Conservation (phyloP, 2,888 invertebrate genomes). For the Stegana nigrithorax region DNA sequence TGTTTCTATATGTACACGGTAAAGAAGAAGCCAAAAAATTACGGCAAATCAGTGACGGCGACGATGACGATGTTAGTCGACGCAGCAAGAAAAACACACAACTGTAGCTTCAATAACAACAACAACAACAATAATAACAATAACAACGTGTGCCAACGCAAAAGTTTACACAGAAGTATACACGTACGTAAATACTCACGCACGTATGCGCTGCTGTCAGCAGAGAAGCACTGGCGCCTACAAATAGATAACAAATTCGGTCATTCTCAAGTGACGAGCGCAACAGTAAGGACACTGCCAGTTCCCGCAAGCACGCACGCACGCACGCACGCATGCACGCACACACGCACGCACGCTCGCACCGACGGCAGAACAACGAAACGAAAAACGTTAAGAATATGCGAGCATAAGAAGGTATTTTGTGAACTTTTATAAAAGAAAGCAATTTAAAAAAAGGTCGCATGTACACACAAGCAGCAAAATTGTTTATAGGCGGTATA, state of each 20-base stretch:
- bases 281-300: constrained; percentile 39
- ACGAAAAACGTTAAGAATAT: background rate
- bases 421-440: background rate
- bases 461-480: background rate
- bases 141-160: constrained; percentile 14
- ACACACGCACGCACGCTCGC: background rate
- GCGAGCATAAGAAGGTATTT: background rate
- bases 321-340: constrained; percentile 2
- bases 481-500: too few relatives aligned
- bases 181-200: background rate
- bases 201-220: background rate
- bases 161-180: too few relatives aligned
- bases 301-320: constrained; percentile 21
- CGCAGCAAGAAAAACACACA: constrained; percentile 21
- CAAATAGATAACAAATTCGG: constrained; percentile 31
- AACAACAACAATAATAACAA: constrained; percentile 19
- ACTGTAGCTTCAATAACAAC: constrained; percentile 39
- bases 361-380: background rate
- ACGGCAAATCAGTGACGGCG: background rate
- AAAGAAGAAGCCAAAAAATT: too few relatives aligned
- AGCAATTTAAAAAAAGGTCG: constrained; percentile 10
- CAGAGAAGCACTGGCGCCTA: constrained; percentile 27
- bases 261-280: constrained; percentile 30
- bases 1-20: too few relatives aligned
- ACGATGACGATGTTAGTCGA: constrained; percentile 15